Evolutionary conservation across 92 coral and sea anemone species (phyloP).

Genomic region (Plumapathes pennacea): DNA sequence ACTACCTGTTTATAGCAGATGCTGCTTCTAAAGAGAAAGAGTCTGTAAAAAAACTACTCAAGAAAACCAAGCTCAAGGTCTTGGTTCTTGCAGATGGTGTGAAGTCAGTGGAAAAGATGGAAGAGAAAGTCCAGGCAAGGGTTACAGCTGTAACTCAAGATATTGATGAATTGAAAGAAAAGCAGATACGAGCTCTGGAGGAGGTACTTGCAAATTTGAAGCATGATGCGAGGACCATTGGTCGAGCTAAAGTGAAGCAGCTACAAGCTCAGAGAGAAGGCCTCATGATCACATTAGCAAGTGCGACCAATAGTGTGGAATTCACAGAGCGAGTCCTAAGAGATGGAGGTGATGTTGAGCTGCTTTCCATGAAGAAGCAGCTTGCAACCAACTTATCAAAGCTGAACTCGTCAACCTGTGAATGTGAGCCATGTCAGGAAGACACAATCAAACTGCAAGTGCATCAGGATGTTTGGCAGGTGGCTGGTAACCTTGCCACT

Average conservation of each 20-base stretch:
- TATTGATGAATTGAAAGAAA: constrained; percentile 39
- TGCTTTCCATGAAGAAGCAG: constrained; percentile 53
- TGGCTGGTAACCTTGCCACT: background rate
- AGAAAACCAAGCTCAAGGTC: constrained; percentile 16
- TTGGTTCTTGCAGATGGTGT: constrained; percentile 22
- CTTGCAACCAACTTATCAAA: constrained; percentile 30
- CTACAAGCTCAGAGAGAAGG: constrained; percentile 33
- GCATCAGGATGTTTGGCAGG: background rate
- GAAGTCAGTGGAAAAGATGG: constrained; percentile 11
- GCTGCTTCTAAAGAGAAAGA: constrained; percentile 28
- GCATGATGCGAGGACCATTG: constrained; percentile 25
- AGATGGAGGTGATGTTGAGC: constrained; percentile 54
- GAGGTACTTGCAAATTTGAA: constrained; percentile 22
- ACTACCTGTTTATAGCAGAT: constrained; percentile 34
- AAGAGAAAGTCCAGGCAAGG: constrained; percentile 9
- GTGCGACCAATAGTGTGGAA: constrained; percentile 34
- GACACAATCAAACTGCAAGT: constrained; percentile 21
- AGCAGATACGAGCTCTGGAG: constrained; percentile 36
- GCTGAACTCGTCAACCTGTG: constrained; percentile 18
- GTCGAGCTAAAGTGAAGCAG: constrained; percentile 29
- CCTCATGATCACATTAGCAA: constrained; percentile 32
- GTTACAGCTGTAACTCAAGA: constrained; percentile 11
- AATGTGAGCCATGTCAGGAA: constrained; percentile 36
- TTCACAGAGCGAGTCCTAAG: constrained; percentile 43
- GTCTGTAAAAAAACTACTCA: constrained; percentile 16